A percentile compares a stretch with the other conserved stretches of the same genome.
Evolutionary conservation across 2,797 vertebrate genomes (phyloP).

Genomic region (Paramormyrops hopkinsi): DNA sequence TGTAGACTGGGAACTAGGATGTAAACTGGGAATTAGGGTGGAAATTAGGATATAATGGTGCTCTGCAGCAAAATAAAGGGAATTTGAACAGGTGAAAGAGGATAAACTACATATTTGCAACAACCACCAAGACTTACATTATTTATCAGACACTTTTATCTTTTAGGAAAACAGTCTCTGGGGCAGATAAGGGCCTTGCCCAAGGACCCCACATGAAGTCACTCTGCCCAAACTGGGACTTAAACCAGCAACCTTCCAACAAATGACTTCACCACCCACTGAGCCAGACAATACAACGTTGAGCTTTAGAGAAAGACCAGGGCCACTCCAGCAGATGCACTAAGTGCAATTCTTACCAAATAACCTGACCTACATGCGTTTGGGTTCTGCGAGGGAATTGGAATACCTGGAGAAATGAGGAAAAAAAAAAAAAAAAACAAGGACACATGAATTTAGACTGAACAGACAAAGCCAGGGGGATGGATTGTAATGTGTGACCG

Average conservation of each 20-base stretch:
- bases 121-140: background rate
- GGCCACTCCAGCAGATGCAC: background rate
- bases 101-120: background rate
- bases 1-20: background rate
- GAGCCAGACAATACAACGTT: background rate
- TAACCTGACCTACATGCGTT: background rate
- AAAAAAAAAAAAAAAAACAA: background rate
- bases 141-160: background rate
- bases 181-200: background rate
- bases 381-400: background rate
- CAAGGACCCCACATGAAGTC: background rate
- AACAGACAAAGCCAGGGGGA: constrained; percentile 8
- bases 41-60: background rate
- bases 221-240: background rate
- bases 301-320: background rate
- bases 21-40: background rate
- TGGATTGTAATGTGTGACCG: background rate
- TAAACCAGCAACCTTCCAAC: background rate
- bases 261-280: background rate
- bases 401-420: background rate
- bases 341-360: background rate
- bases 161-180: background rate
- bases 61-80: background rate
- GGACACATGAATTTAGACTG: constrained; percentile 11
- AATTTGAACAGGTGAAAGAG: background rate